Base-by-base conservation (phyloP, 2,888 invertebrate species). In the Protula sp. region DNA sequence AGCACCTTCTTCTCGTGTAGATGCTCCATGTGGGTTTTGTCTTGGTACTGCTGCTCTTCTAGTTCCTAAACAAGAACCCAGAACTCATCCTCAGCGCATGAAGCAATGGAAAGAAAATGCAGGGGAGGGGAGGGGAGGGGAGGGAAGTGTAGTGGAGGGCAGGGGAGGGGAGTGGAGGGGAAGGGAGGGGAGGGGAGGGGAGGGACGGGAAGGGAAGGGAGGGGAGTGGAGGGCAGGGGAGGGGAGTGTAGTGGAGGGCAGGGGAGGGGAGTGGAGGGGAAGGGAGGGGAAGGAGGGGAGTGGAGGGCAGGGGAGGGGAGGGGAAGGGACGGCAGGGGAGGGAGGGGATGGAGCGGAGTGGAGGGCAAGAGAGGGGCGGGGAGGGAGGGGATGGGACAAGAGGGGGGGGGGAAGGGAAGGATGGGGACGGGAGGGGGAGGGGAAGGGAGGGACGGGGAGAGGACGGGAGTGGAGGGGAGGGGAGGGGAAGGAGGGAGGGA, bases 1-100 rank as follows among this genome's bases (percentile, higher is more conserved):
- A n/a, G 3, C 61, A 78, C 78, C 76, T 77, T 77, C 68, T 77
- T 77, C 45, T 77, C 77, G 68, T 78, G 77, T 29, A 76, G 68
- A 53, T 72, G 72, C 58, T 78, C 77, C 53, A 73, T 53, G 63
- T 78, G 75, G 29, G 68, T 60, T 60, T 74, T 76, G 60, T 77
- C 77, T 64, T 77, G 75, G 55, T 75, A 73, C 4, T 77, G 72
- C 22, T 69, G 67, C 61, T 77, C 75, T 61, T 79, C 78, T 30
- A 72, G 57, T 62, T 79, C 78, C 73, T 77, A 63, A 19, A 67
- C n/a, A n/a, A n/a, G n/a, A n/a, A n/a, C n/a, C n/a, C n/a, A n/a
- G n/a, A n/a, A n/a, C n/a, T n/a, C n/a, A n/a, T n/a, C n/a, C n/a
- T n/a, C n/a, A 67, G 28, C 61, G 47, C 47, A 5, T 56, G 59